These are phyloP conservation scores for Sarcophaga variegata DNA, from an alignment of 2,888 invertebrate species.

Conservation along the genomic window DNA sequence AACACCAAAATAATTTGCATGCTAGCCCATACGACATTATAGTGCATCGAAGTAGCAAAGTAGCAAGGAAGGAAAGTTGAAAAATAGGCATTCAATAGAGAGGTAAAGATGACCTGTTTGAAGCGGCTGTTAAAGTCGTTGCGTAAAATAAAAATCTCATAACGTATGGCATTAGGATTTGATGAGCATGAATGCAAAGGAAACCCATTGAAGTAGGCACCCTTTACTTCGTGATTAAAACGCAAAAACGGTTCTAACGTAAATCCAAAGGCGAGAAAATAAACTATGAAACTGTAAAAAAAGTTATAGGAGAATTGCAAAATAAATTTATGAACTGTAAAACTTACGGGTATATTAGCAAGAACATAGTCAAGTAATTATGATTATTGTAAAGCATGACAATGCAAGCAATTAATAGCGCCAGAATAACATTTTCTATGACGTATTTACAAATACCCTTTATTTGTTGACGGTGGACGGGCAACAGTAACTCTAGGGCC, in stretches of 20 bases:
- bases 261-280: slow-evolving; percentile 91
- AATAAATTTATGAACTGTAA: neutral
- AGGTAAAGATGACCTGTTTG: slow-evolving; percentile 92
- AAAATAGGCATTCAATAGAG: slow-evolving; percentile 93
- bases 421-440: slow-evolving; percentile 84
- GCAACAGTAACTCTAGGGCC: slow-evolving; percentile 81
- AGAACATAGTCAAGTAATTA: slow-evolving; percentile 89
- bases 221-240: slow-evolving; percentile 79
- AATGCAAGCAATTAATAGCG: slow-evolving; percentile 86
- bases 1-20: slow-evolving; percentile 93
- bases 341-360: slow-evolving; percentile 95
- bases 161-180: slow-evolving; percentile 87
- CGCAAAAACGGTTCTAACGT: slow-evolving; percentile 90
- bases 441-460: slow-evolving; percentile 75
- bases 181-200: slow-evolving; percentile 90
- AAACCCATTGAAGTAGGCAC: slow-evolving; percentile 83
- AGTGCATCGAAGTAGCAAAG: slow-evolving; percentile 91
- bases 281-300: slow-evolving; percentile 86
- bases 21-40: slow-evolving; percentile 91
- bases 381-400: slow-evolving; percentile 89
- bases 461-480: slow-evolving; percentile 81
- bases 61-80: slow-evolving; percentile 94
- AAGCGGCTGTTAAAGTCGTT: slow-evolving; percentile 94
- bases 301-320: neutral
- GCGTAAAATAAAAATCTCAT: slow-evolving; percentile 92